These are phyloP conservation scores for Papio anubis DNA, from an alignment of 2,113 vertebrate species.

Conservation along the genomic window DNA sequence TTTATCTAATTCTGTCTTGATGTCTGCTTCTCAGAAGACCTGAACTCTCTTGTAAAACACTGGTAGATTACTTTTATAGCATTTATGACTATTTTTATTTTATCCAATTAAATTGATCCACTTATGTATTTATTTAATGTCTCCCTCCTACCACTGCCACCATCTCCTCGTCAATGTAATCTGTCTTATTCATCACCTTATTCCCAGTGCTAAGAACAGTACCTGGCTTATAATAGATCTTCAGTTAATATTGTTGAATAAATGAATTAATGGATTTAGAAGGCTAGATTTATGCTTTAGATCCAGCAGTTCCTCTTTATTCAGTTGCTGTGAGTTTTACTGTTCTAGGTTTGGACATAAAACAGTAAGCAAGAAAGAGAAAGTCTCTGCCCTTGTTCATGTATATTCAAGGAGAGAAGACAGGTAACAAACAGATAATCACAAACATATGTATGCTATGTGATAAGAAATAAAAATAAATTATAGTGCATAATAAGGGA, in stretches of 20 bases:
- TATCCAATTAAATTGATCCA: neutral
- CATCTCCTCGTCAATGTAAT: neutral
- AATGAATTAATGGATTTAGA: neutral
- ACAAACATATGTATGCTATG: neutral
- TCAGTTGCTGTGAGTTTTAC: neutral
- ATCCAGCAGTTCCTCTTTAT: neutral
- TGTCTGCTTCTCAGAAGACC: neutral
- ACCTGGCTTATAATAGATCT: neutral
- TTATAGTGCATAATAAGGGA: neutral
- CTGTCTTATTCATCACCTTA: neutral
- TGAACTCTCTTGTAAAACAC: neutral
- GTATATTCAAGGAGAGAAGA: neutral
- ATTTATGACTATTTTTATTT: neutral
- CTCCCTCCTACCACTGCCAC: neutral
- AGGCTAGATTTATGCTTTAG: neutral
- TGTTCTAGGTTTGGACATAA: neutral
- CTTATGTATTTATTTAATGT: neutral
- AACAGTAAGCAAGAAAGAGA: neutral
- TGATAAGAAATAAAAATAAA: constrained; percentile 2
- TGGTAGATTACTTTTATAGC: neutral
- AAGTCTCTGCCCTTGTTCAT: neutral
- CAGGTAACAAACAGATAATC: neutral
- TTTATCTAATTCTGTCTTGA: neutral
- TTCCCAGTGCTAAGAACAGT: neutral
- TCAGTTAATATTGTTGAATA: neutral